phyloP scores from a whole-genome alignment of 2,797 vertebrate species.

The Trachurus trachurus region DNA sequence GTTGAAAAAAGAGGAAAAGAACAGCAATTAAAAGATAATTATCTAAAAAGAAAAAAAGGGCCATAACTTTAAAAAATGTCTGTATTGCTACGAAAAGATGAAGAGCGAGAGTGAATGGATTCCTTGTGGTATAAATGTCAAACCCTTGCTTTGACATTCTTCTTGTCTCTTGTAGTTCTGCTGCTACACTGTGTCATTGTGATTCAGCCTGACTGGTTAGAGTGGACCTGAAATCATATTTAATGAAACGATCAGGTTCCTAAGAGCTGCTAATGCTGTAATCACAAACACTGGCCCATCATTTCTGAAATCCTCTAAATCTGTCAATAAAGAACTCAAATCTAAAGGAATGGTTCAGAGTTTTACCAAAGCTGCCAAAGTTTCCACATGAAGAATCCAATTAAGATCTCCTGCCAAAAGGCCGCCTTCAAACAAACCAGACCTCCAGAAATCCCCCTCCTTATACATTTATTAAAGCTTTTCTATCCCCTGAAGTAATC shows the following conservation, averaged over 20 bases:
- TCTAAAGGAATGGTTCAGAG: background rate
- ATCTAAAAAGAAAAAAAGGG: constrained; percentile 36
- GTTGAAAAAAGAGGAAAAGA: constrained; percentile 48
- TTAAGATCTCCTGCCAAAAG: background rate
- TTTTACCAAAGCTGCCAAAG: background rate
- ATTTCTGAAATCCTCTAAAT: constrained; percentile 1
- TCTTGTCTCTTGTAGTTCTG: constrained; percentile 33
- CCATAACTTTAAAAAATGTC: constrained; percentile 53
- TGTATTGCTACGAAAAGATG: constrained; percentile 34
- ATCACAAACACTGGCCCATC: background rate
- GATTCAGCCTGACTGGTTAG: constrained; percentile 21
- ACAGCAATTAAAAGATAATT: constrained; percentile 79
- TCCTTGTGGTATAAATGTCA: constrained; percentile 74
- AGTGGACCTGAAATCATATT: constrained; percentile 10
- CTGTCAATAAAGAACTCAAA: background rate
- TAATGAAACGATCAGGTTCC: constrained; percentile 8
- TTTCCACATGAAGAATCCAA: background rate
- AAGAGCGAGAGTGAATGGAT: constrained; percentile 36
- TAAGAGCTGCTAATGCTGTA: background rate
- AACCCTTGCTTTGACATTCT: constrained; percentile 60
- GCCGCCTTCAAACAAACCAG: background rate
- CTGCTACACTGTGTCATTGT: constrained; percentile 10
- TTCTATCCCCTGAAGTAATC: constrained; percentile 5
- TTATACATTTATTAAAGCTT: background rate
- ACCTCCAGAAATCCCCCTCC: background rate